phyloP scores from a whole-genome alignment of 2,888 invertebrate genomes.

The Drosophila eohydei region DNA sequence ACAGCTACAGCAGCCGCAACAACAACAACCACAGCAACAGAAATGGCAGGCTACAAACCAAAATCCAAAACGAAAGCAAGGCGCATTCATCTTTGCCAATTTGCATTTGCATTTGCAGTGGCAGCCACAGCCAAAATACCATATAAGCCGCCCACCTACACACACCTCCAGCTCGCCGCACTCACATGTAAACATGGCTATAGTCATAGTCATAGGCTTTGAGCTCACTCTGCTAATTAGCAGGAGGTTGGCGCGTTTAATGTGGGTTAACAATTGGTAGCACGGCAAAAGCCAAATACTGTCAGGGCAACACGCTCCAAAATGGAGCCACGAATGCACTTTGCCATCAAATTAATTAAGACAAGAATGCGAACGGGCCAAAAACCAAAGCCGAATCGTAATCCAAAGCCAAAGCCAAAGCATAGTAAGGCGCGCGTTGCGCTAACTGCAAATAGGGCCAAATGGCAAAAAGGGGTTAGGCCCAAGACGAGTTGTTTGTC shows the following conservation, averaged over 20 bases:
- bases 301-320: constrained; percentile 39
- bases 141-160: constrained; percentile 44
- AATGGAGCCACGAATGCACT: constrained; percentile 48
- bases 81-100: constrained; percentile 66
- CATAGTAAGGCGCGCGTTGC: constrained; percentile 4
- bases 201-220: constrained; percentile 23
- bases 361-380: constrained; percentile 40
- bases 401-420: constrained; percentile 22
- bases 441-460: constrained; percentile 8
- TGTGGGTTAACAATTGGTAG: constrained; percentile 62
- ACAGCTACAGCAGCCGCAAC: not conserved
- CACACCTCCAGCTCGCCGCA: not conserved
- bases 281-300: constrained; percentile 32
- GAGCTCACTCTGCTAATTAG: constrained; percentile 76
- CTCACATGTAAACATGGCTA: constrained; percentile 3
- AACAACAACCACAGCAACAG: not conserved
- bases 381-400: constrained; percentile 21
- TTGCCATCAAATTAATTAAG: constrained; percentile 79
- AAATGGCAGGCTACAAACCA: constrained; percentile 11
- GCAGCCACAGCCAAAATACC: constrained; percentile 40
- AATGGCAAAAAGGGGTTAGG: constrained; percentile 4
- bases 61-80: constrained; percentile 35
- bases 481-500: constrained; percentile 17
- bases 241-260: constrained; percentile 58
- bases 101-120: constrained; percentile 72